Evolutionary conservation across 2,113 vertebrate species (phyloP), one percentile per base, ranked within the genome.

Genomic region (Pholis gunnellus): DNA sequence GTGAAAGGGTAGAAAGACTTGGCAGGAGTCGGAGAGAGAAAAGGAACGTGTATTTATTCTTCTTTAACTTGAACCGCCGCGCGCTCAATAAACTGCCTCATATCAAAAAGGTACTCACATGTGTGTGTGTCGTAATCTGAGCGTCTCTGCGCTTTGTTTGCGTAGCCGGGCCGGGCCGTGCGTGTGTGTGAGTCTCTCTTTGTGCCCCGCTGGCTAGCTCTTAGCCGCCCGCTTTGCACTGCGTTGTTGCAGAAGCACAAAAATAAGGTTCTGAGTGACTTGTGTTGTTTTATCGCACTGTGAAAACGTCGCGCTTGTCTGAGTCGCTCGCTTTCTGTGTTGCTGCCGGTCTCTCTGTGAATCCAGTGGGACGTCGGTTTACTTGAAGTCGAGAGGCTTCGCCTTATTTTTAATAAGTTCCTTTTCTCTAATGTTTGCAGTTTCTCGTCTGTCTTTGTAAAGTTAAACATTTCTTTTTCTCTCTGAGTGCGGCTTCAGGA

Each of bases 301-400:
- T 64, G 20, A 64, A 66, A 67, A 72, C 29, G 3, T 25, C 18
- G 36, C 7, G 54, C 17, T n/a, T 63, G 61, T 67, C 48, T 61
- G 13, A 59, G 63, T 67, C 36, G 18, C 13, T 18, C 11, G 20
- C 75, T 14, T 14, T 34, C 38, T 57, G 40, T n/a, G 46, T 48
- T 63, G 72, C 63, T 20, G 48, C 27, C 50, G 40, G 13, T 11
- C 2, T 68, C 42, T 81, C 67, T 36, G 61, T 44, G 31, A 87
- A 67, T 78, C 83, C 74, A 22, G 15, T 27, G 83, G 50, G 81
- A 71, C 36, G 61, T 52, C 36, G 65, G 52, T 82, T 76, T 38
- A 56, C 42, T 57, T 81, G 34, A 76, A 72, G 25, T 66, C 27
- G 8, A 64, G 29, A 65, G 8, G 42, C 40, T 31, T 71, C 50